Evolutionary conservation across 2,888 invertebrate species (phyloP).

Genomic region (Pachymerium ferrugineum): DNA sequence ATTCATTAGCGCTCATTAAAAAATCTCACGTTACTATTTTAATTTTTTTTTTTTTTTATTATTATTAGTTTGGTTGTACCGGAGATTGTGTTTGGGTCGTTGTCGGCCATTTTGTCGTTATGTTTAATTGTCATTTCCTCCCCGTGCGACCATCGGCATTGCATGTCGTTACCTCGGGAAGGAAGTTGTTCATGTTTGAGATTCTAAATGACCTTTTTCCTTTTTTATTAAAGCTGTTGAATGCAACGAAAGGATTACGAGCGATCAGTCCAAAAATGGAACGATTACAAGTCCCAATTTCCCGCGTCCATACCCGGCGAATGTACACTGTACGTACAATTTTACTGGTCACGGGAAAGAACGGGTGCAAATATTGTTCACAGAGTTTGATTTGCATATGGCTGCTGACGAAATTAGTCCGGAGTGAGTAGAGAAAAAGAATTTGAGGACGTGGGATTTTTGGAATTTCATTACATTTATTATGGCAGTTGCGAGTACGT

Average conservation of each 20-base stretch:
- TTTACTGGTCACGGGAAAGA: slow-evolving; percentile 82
- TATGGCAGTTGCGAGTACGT: slow-evolving; percentile 64
- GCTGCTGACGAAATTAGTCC: slow-evolving; percentile 44
- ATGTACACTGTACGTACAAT: slow-evolving; percentile 79
- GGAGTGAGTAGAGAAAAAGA: slow-evolving; percentile 37
- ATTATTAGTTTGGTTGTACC: not conserved
- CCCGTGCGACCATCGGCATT: not conserved
- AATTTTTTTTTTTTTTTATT: not conserved
- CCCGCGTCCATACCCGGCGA: slow-evolving; percentile 72
- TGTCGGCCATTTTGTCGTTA: not conserved
- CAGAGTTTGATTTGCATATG: slow-evolving; percentile 73
- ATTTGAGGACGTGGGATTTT: not conserved
- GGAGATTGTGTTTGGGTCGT: not conserved
- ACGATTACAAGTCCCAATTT: slow-evolving; percentile 77
- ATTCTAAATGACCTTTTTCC: too few relatives aligned
- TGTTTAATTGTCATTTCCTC: not conserved
- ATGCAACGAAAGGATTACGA: slow-evolving; percentile 70
- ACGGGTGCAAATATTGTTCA: slow-evolving; percentile 75
- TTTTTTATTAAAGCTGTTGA: slow-evolving; percentile 32
- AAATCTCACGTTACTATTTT: not conserved
- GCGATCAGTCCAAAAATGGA: slow-evolving; percentile 74
- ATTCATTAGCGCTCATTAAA: not conserved
- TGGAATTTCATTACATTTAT: not conserved
- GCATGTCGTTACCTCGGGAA: not conserved
- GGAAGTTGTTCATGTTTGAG: not conserved